A percentile compares a stretch with the other conserved stretches of the same genome.
phyloP scores from a whole-genome alignment of 2,888 invertebrate species.

The Heliconius ethilla region DNA sequence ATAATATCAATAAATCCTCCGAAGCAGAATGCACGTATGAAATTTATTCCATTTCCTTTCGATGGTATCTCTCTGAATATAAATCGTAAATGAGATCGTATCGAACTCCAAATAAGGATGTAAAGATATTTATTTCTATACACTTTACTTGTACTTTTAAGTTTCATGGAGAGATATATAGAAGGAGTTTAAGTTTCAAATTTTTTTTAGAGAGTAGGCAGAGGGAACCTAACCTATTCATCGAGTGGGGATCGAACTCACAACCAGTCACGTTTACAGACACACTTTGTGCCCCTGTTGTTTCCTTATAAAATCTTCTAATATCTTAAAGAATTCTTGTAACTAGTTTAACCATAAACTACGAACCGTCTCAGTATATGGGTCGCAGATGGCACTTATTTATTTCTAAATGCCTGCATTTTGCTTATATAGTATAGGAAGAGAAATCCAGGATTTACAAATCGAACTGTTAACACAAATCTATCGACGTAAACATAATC shows the following conservation, averaged over 20 bases:
- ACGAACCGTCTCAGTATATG: background rate
- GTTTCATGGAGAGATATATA: too few species aligned
- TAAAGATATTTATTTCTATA: background rate
- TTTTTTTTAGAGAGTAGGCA: too few species aligned
- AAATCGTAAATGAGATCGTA: constrained; percentile 48
- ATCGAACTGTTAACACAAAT: background rate
- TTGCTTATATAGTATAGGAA: too few species aligned
- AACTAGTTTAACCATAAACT: background rate
- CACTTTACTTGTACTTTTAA: background rate
- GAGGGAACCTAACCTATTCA: background rate
- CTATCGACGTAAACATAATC: too few species aligned
- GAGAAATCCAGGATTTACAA: too few species aligned
- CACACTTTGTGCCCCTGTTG: too few species aligned
- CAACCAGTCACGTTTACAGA: too few species aligned
- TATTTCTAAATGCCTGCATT: background rate
- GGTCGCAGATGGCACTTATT: background rate
- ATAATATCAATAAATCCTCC: constrained; percentile 45
- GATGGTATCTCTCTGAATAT: constrained; percentile 50
- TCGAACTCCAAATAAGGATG: constrained; percentile 29
- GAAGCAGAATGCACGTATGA: constrained; percentile 46
- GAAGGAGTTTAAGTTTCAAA: too few species aligned
- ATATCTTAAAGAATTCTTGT: background rate
- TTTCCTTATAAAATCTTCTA: background rate
- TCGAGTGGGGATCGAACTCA: too few species aligned
- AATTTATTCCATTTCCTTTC: constrained; percentile 52